Base-by-base conservation (phyloP, 2,113 vertebrate genomes). In the Eulemur macaco region DNA sequence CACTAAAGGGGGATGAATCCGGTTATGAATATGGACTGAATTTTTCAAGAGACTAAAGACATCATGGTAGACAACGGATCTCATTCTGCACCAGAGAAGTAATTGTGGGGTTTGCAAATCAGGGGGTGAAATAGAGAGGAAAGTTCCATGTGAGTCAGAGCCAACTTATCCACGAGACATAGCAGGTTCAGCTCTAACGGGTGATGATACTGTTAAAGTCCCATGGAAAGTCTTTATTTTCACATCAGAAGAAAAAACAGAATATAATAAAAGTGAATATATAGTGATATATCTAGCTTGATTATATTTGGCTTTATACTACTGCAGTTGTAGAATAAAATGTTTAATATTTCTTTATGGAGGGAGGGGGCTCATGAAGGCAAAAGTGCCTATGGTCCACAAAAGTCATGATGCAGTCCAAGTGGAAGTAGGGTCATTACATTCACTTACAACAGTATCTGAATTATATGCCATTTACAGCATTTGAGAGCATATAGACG, bases 11-110 rank as follows among this genome's bases (percentile, higher is more conserved):
- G 11, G 34, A 71, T 86, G 17, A 94, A 95, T 86, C 50, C 54
- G 39, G 20, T 92, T 93, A 94, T 34, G 0, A 90, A 56, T 15
- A 39, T 93, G 39, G 39, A 94, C 39, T 58, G 15, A 56, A 25
- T 74, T 89, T 92, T 86, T 91, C 37, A 89, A 89, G 89, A 89
- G 29, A 74, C 52, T 73, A 78, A 95, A 91, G 52, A 87, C 94
- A 83, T 11, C 4, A 29, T 50, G 21, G 5, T 69, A 95, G 50
- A 95, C 34, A 89, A 63, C n/a, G 10, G 31, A 56, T 63, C 54
- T 95, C 37, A 89, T 89, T 81, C 42, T 93, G 27, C 78, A 89
- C 13, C 31, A 93, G 25, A 91, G 50, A 93, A 83, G 37, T 86
- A n/a, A 82, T 21, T 97, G n/a, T 69, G 13, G 27, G 12, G 31